Evolutionary conservation across 2,797 vertebrate genomes (phyloP), one percentile per base, ranked within the genome.

Genomic region (Margarornis squamiger): DNA sequence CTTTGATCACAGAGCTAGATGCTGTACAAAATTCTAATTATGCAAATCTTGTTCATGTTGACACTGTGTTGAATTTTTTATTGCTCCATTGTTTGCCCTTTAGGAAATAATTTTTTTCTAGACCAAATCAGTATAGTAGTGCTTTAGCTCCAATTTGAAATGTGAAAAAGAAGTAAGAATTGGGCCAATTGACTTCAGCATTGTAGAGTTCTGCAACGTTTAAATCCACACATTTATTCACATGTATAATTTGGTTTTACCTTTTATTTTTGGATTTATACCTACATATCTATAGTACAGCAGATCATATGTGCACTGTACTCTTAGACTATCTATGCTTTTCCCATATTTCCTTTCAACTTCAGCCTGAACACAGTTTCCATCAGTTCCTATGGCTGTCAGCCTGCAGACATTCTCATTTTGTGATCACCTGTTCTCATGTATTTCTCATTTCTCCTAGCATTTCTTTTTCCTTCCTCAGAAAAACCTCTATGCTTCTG

Each of bases 361-460:
- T 88, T 86, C 54, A 80, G 39, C 20, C 36, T 91, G 68, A 96
- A 70, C 67, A 85, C 75, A 66, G 32, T 62, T 92, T 87, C 92
- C 89, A 92, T 94, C 93, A 95, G 92, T 89, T 92, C 68, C 46
- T 86, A 22, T 57, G 61, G 61, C 87, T 93, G 81, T 80, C 93
- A 96, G 89, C 87, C 93, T 90, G 92, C 66, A 96, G 82, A 93
- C 82, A 81, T 86, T 88, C 70, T 92, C 75, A 86, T 86, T 94
- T 86, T 51, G 14, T 72, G 76, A 95, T 97, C 92, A 96, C 91
- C 93, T 96, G 78, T 91, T 92, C 87, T 91, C 38, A 57, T 66
- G 62, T 81, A 96, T 84, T 90, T 71, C 38, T 87, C 43, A 75
- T 83, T 91, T 92, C 49, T 82, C 83, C 68, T 6, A 75, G 78